A percentile compares a stretch with the other conserved stretches of the same genome.
These are phyloP conservation scores for Helobdella robusta DNA, from an alignment of 2,888 invertebrate genomes.

Conservation along the genomic window DNA sequence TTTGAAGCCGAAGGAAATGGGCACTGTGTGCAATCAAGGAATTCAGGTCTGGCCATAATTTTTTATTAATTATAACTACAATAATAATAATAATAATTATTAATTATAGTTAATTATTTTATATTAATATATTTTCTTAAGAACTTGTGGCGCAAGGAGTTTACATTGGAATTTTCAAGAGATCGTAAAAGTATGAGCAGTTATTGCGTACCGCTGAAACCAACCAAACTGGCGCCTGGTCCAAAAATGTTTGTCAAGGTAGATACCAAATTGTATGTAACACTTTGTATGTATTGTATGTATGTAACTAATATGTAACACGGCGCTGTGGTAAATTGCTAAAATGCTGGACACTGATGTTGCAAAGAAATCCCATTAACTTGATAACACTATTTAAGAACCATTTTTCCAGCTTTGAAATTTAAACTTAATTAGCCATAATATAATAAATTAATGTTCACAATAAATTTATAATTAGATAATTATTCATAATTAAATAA, in stretches of 20 bases:
- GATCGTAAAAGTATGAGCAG: constrained; percentile 99
- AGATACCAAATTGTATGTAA: not conserved
- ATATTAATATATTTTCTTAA: not conserved
- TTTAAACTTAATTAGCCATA: no score
- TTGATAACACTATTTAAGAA: no score
- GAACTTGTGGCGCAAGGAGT: constrained; percentile 98
- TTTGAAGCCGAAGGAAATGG: constrained; percentile 79
- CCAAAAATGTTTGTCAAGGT: constrained; percentile 84
- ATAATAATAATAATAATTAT: not conserved
- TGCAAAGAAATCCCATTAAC: no score
- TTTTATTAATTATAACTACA: not conserved
- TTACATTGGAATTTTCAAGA: constrained; percentile 97
- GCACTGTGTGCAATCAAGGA: constrained; percentile 65
- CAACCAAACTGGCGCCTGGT: constrained; percentile 65
- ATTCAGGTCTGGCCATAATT: constrained; percentile 51
- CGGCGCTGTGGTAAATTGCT: no score
- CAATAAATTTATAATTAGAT: no score
- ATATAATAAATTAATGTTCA: no score
- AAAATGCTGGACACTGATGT: no score
- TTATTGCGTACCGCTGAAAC: constrained; percentile 83
- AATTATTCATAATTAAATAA: no score
- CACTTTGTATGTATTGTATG: no score
- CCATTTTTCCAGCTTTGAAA: no score
- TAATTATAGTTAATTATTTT: not conserved
- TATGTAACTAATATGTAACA: no score